These are phyloP conservation scores for Siniperca obscura DNA, from an alignment of 2,797 vertebrate species.

Conservation along the genomic window DNA sequence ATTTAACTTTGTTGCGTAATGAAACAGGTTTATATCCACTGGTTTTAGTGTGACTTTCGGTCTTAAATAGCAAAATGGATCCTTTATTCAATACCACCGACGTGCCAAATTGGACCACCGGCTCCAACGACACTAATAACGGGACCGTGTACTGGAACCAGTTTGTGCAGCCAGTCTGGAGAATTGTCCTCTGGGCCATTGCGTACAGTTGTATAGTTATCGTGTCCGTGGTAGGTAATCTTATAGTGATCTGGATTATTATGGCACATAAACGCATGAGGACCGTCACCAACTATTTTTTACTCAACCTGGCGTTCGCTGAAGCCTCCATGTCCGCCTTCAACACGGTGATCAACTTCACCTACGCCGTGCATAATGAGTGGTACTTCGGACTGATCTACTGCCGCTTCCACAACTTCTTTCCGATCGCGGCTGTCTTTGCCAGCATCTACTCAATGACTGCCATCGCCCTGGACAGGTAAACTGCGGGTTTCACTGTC, in stretches of 20 bases:
- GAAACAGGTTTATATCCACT: not conserved
- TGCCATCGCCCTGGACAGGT: constrained; percentile 96
- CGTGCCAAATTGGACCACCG: constrained; percentile 60
- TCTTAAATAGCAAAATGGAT: constrained; percentile 76
- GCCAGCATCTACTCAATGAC: constrained; percentile 99
- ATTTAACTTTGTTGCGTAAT: not conserved
- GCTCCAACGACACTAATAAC: constrained; percentile 76
- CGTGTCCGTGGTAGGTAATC: constrained; percentile 93
- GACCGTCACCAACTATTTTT: constrained; percentile 97
- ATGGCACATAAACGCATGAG: constrained; percentile 96
- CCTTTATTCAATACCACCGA: constrained; percentile 73
- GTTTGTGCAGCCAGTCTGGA: constrained; percentile 94
- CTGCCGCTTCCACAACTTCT: constrained; percentile 99
- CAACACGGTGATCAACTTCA: constrained; percentile 97
- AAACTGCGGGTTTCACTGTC: constrained; percentile 45
- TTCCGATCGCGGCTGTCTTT: constrained; percentile 95
- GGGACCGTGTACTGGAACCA: constrained; percentile 86
- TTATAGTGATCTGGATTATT: constrained; percentile 97
- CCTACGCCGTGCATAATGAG: constrained; percentile 93
- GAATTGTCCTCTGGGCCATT: constrained; percentile 92
- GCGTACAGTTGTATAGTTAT: constrained; percentile 92
- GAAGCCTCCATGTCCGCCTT: constrained; percentile 97
- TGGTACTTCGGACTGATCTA: constrained; percentile 97
- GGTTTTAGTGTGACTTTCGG: constrained; percentile 4
- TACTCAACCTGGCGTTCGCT: constrained; percentile 95